Base-by-base conservation (phyloP, 2,888 invertebrate species). In the Eilema griseolum region DNA sequence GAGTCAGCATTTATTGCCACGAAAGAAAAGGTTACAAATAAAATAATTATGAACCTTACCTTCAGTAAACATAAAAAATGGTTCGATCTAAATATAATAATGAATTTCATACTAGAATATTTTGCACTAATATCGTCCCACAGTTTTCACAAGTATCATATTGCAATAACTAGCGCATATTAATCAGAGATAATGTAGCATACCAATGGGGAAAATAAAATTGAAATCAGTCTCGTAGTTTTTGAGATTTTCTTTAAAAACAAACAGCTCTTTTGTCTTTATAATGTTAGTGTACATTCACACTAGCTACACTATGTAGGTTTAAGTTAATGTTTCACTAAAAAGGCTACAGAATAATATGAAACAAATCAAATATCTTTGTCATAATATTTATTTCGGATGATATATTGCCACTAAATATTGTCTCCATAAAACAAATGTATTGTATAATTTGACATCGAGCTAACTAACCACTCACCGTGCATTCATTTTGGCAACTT, bases 291-390 rank as follows among this genome's bases (percentile, higher is more conserved):
- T 46, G n/a, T n/a, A n/a, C n/a, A n/a, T 0, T 11, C 3, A 24
- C 2, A 1, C 26, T 23, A 57, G 24, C 12, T 26, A 16, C 26
- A 26, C 7, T 5, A 23, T 14, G 24, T 20, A 52, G 52, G 52
- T 52, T n/a, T n/a, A 52, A 52, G 1, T 52, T 52, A 52, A n/a
- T n/a, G 10, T n/a, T n/a, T n/a, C 52, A 52, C 52, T 52, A 52
- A 46, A 52, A 52, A n/a, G 52, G 10, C 52, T 52, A 52, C n/a
- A 52, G 52, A n/a, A n/a, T 52, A 52, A 52, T 52, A 52, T 52
- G n/a, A 52, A 52, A 52, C 52, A 52, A 52, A 52, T 52, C 52
- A 52, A 52, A 52, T 52, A 52, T 52, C 52, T 52, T n/a, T 52
- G 20, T n/a, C n/a, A n/a, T n/a, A n/a, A 52, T n/a, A 52, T 52